Evolutionary conservation across 2,113 vertebrate genomes (phyloP).

Genomic region (Clarias magur): DNA sequence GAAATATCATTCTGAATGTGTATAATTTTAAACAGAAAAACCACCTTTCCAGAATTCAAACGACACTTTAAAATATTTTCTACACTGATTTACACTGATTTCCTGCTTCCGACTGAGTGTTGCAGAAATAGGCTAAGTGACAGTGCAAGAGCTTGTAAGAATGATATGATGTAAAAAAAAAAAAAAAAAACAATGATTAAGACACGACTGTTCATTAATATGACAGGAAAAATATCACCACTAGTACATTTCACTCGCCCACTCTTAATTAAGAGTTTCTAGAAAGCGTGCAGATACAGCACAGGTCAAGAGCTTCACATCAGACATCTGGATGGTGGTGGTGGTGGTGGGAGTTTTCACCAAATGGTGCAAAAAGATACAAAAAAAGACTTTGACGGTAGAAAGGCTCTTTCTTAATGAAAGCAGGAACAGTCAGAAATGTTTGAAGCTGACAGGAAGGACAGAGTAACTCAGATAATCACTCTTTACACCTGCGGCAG

Average conservation of each 20-base stretch:
- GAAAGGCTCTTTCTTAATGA: not conserved
- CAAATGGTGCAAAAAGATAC: no score
- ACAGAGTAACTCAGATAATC: not conserved
- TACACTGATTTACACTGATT: no score
- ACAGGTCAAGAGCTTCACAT: not conserved
- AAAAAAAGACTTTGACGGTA: not conserved
- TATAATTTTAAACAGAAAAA: no score
- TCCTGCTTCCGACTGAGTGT: no score
- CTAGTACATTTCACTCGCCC: not conserved
- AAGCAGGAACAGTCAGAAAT: not conserved
- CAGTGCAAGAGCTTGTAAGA: no score
- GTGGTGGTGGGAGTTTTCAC: no score
- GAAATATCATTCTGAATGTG: no score
- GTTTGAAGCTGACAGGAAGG: not conserved
- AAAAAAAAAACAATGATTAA: not conserved
- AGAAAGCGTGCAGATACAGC: not conserved
- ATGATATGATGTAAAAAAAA: not conserved
- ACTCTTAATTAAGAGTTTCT: not conserved
- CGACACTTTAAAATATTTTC: no score
- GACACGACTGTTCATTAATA: not conserved
- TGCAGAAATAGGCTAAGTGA: no score
- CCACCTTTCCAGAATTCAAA: no score
- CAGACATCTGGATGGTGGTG: no score
- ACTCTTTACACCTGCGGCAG: not conserved
- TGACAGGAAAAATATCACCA: no score